Evolutionary conservation across 1,140 invertebrate genomes (phyloP), one percentile per base, ranked within the genome.

Genomic region (Archivesica marissinica): DNA sequence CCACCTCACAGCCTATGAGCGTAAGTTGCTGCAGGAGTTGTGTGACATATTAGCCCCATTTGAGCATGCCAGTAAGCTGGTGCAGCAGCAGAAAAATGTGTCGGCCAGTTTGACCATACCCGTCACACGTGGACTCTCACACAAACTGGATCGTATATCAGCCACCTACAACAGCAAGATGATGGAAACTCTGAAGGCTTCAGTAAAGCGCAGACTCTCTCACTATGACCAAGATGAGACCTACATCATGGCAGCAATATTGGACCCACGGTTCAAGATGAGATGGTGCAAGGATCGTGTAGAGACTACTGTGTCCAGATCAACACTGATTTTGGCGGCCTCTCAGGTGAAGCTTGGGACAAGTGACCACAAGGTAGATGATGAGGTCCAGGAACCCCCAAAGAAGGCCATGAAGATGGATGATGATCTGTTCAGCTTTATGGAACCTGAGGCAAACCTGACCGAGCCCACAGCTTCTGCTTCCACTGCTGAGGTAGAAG

Each of bases 231-330:
- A n/a, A n/a, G n/a, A n/a, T n/a, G n/a, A n/a, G n/a, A n/a, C n/a
- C n/a, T n/a, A n/a, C n/a, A 75, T 68, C 33, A 25, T 59, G n/a
- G 82, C 33, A 17, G 52, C 70, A 44, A 56, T 76, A 17, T 39
- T 86, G 13, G 85, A 86, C 28, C 68, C 77, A 54, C 47, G 77
- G 23, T 81, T 76, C 56, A 68, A 86, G 74, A 52, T 68, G 7
- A 61, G 52, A 54, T 75, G 72, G 41, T 9, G 7, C 41, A 47
- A 47, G 7, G 41, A 47, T n/a, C n/a, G n/a, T n/a, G n/a, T n/a
- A n/a, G n/a, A n/a, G n/a, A n/a, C n/a, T n/a, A n/a, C n/a, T n/a
- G n/a, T n/a, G n/a, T n/a, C n/a, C n/a, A n/a, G n/a, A n/a, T n/a
- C n/a, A n/a, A n/a, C n/a, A n/a, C n/a, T n/a, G n/a, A n/a, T n/a